Evolutionary conservation across 2,113 vertebrate species (phyloP).

Genomic region (Callaeas wilsoni): DNA sequence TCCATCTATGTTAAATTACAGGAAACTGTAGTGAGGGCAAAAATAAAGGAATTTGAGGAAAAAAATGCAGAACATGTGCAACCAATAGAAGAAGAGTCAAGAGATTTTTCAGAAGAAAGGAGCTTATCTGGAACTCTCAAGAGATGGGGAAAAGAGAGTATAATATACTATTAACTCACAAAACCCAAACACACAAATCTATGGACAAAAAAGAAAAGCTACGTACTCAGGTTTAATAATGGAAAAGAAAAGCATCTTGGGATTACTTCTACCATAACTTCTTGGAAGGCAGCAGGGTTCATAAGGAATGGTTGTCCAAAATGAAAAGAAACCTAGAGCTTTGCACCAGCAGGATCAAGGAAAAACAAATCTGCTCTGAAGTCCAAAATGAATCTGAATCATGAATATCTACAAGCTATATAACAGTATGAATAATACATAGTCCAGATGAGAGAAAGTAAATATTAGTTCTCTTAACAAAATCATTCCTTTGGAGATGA

Average conservation of each 20-base stretch:
- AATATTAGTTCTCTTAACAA: constrained; percentile 22
- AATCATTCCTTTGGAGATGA: not conserved
- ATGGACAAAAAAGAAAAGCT: not conserved
- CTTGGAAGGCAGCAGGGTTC: not conserved
- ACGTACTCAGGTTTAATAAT: not conserved
- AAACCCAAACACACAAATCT: not conserved
- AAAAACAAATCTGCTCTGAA: not conserved
- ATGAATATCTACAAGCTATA: not conserved
- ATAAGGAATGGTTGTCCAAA: not conserved
- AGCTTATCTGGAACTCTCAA: not conserved
- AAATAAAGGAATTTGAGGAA: not conserved
- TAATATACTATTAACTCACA: not conserved
- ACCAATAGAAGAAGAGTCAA: not conserved
- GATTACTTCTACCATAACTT: not conserved
- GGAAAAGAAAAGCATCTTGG: not conserved
- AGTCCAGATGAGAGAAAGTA: constrained; percentile 16
- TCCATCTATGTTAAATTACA: not conserved
- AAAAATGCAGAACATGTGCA: not conserved
- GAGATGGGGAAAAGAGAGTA: rapidly evolving
- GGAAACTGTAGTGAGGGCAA: not conserved
- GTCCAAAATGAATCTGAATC: not conserved
- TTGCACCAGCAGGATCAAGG: not conserved
- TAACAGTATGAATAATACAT: not conserved
- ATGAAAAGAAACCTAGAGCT: not conserved
- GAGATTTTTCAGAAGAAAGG: not conserved